Percentiles rank a stretch among this genome's conserved stretches.
Evolutionary conservation across 2,797 vertebrate species (phyloP).

Genomic region (Avahi laniger): DNA sequence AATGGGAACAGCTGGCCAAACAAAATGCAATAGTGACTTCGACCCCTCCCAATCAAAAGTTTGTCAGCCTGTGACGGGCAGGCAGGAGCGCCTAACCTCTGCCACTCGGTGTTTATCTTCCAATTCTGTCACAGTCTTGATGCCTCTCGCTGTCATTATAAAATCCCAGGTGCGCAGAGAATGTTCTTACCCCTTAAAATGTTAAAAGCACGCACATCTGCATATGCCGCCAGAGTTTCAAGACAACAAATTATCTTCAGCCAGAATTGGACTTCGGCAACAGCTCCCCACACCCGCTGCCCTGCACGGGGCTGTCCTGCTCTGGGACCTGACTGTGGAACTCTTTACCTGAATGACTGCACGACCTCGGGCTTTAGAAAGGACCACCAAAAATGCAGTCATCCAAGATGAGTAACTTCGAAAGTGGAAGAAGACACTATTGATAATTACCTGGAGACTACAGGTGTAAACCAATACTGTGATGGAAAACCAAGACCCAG

Average conservation of each 20-base stretch:
- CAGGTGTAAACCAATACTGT: not conserved
- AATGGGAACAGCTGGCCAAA: not conserved
- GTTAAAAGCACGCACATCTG: not conserved
- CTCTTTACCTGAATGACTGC: not conserved
- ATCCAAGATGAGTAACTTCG: not conserved
- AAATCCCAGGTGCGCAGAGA: not conserved
- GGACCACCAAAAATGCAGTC: not conserved
- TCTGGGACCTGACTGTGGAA: not conserved
- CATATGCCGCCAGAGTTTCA: not conserved
- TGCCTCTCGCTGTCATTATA: not conserved
- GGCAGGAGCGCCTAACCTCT: not conserved
- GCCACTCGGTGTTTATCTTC: not conserved
- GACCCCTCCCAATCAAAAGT: not conserved
- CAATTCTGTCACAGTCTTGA: not conserved
- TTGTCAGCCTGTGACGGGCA: not conserved
- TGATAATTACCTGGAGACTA: not conserved
- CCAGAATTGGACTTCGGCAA: not conserved
- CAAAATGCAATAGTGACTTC: not conserved
- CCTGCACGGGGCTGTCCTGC: not conserved
- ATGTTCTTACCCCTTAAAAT: not conserved
- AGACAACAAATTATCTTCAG: conserved; percentile 18
- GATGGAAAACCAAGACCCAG: not conserved
- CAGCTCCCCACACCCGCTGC: not conserved
- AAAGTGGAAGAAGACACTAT: not conserved
- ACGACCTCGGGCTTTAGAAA: not conserved